Conservation (phyloP, 1,140 invertebrate species). For the Grapholita molesta region DNA sequence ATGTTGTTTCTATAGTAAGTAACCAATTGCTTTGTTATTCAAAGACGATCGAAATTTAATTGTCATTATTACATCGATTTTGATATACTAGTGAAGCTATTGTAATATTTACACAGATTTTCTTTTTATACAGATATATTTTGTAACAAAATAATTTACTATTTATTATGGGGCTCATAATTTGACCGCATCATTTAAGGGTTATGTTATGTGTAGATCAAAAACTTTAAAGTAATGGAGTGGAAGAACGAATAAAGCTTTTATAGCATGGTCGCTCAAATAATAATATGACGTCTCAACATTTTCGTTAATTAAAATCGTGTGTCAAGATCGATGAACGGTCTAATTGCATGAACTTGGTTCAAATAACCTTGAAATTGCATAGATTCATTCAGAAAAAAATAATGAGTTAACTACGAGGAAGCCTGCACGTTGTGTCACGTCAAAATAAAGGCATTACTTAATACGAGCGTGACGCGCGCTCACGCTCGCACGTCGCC, state of each 20-base stretch:
- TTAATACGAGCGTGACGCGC: conserved; percentile 44
- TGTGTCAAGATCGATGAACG: conserved; percentile 5
- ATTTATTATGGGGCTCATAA: no score
- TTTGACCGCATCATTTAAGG: background rate
- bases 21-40: no score
- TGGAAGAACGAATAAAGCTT: no score
- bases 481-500: conserved; percentile 38
- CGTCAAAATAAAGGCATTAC: conserved; percentile 53
- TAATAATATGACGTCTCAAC: background rate
- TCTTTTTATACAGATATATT: no score
- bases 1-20: no score
- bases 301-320: conserved; percentile 5
- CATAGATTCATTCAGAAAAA: conserved; percentile 14
- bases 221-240: background rate
- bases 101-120: no score
- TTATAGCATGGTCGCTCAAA: background rate
- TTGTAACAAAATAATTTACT: no score
- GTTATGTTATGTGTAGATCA: background rate
- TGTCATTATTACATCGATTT: no score
- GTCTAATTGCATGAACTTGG: conserved; percentile 10
- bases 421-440: conserved; percentile 49
- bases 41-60: no score
- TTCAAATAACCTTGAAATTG: background rate
- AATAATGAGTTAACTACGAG: conserved; percentile 36
- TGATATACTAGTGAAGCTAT: no score